phyloP scores from a whole-genome alignment of 2,113 vertebrate species.

The Bos indicus region DNA sequence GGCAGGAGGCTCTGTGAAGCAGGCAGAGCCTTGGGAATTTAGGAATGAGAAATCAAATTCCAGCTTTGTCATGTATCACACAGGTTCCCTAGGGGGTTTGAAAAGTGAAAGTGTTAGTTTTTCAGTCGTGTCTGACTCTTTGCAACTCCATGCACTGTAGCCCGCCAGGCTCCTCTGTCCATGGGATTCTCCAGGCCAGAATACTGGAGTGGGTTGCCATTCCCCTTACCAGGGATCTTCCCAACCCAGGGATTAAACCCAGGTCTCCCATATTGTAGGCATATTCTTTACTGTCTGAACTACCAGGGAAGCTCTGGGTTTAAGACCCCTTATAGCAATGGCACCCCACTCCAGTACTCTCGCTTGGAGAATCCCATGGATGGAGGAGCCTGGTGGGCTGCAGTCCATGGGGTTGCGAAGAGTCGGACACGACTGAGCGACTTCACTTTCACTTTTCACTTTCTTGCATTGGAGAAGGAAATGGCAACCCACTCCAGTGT shows the following conservation, averaged over 20 bases:
- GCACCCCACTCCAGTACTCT: no score
- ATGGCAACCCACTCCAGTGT: no score
- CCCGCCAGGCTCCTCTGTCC: not conserved
- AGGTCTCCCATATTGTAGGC: not conserved
- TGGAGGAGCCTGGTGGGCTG: no score
- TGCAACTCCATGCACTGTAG: not conserved
- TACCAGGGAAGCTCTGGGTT: not conserved
- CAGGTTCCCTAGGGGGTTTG: not conserved
- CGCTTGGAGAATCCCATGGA: no score
- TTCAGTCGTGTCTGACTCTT: not conserved
- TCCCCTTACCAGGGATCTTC: not conserved
- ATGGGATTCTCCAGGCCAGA: not conserved
- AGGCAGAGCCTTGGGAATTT: not conserved
- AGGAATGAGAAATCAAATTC: not conserved
- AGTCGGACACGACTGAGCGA: no score
- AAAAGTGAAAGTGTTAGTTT: not conserved
- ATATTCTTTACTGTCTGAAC: not conserved
- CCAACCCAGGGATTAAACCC: not conserved
- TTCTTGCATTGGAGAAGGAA: no score
- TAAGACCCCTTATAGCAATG: not conserved
- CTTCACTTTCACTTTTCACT: no score
- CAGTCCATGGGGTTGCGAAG: no score
- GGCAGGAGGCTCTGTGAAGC: not conserved
- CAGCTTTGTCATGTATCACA: not conserved
- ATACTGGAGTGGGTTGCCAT: not conserved